These are phyloP conservation scores for Acanthopagrus latus DNA, from an alignment of 2,797 vertebrate genomes.

Conservation along the genomic window DNA sequence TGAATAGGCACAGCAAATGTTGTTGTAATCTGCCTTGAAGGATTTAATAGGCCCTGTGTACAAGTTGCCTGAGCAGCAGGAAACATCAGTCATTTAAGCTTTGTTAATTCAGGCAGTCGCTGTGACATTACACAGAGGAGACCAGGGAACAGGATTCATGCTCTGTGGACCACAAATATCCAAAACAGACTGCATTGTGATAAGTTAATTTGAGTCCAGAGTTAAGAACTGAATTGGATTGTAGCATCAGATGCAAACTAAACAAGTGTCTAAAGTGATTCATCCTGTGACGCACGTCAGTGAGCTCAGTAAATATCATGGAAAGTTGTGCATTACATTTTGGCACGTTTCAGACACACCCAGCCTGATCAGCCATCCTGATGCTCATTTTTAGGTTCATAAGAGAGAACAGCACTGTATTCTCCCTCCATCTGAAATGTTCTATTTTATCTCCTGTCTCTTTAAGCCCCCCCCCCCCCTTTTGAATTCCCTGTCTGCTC, in stretches of 20 bases:
- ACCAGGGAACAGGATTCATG: background rate
- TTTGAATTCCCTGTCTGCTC: no score
- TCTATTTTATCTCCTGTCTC: no score
- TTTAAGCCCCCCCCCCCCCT: no score
- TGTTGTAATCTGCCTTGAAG: background rate
- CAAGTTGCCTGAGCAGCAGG: background rate
- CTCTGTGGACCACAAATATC: background rate
- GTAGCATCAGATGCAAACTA: background rate
- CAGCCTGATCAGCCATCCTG: no score
- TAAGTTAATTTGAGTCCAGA: background rate
- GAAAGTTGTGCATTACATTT: background rate
- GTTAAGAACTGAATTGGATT: background rate
- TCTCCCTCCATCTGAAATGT: no score
- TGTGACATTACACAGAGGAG: slow-evolving; percentile 5
- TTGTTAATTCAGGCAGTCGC: slow-evolving; percentile 15
- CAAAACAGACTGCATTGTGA: background rate
- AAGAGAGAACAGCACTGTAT: no score
- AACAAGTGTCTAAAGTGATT: background rate
- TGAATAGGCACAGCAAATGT: background rate
- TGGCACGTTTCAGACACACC: background rate
- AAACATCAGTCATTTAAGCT: background rate
- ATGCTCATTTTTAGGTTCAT: no score
- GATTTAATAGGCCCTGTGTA: background rate
- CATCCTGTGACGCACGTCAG: background rate
- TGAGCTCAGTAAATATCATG: background rate